phyloP scores from a whole-genome alignment of 1,140 invertebrate species.

The Calycopis cecrops region DNA sequence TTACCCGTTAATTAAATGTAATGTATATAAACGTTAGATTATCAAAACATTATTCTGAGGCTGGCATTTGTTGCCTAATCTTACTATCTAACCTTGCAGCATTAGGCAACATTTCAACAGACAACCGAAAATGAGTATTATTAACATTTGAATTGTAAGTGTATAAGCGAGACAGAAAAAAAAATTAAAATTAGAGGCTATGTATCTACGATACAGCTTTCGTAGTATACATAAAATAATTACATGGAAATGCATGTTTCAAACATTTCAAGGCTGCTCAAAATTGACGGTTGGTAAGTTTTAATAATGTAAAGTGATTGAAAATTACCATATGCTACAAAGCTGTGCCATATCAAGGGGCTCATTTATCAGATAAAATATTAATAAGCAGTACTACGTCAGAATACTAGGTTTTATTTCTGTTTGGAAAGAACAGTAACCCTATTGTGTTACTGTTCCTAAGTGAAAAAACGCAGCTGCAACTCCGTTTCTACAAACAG shows the following conservation, averaged over 20 bases:
- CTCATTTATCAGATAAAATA: too few species aligned
- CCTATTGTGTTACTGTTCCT: constrained; percentile 29
- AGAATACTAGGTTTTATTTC: too few species aligned
- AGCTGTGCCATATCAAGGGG: too few species aligned
- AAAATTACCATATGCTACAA: too few species aligned
- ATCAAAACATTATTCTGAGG: constrained; percentile 40
- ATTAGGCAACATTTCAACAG: constrained; percentile 41
- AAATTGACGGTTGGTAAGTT: too few species aligned
- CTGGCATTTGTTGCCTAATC: constrained; percentile 42
- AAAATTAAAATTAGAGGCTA: not conserved
- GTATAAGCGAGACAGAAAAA: not conserved
- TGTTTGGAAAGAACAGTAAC: not conserved
- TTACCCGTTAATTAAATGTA: constrained; percentile 36
- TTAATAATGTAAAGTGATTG: too few species aligned
- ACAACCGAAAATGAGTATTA: constrained; percentile 31
- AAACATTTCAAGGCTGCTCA: too few species aligned
- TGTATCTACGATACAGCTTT: too few species aligned
- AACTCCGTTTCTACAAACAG: constrained; percentile 53
- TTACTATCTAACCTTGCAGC: constrained; percentile 41
- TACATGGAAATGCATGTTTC: too few species aligned
- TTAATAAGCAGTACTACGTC: too few species aligned
- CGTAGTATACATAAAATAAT: too few species aligned
- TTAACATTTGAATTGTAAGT: constrained; percentile 23
- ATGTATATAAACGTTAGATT: constrained; percentile 39
- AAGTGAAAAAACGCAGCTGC: constrained; percentile 26